Evolutionary conservation across 2,797 vertebrate species (phyloP), one percentile per base, ranked within the genome.

Genomic region (Silurus aristotelis): DNA sequence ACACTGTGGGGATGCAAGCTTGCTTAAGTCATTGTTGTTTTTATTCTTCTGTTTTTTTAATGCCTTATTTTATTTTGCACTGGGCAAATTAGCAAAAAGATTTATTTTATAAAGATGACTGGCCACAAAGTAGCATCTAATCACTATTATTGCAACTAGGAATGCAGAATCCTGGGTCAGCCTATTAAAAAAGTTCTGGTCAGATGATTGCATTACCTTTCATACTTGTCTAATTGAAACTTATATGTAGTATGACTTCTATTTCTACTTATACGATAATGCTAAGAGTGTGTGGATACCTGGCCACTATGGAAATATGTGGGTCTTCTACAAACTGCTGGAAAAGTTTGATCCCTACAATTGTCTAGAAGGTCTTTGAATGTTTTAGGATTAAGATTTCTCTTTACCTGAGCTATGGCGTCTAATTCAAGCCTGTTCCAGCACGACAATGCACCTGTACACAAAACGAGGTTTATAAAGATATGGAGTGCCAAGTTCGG

Each of bases 131-230:
- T 73, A 85, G 56, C 70, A 80, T 84, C 22, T 38, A 81, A 43
- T 83, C 56, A 46, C 22, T 46, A 79, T 31, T 48, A 75, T 55
- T 85, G n/a, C 67, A 77, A 72, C 43, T 66, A 52, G 61, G 61
- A 75, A 66, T 52, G 60, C 14, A 8, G 60, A 63, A 22, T 70
- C 60, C 71, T 71, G 25, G 55, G 82, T 80, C 63, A 38, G 3
- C 68, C 67, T 25, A 70, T 43, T 48, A 27, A 81, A 83, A 76
- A 19, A 46, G 56, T 78, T 80, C 68, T 80, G 86, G 80, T 78
- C 63, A 77, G 55, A 64, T 66, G 48, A 84, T 77, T 60, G 72
- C 68, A 84, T 84, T 76, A n/a, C 25, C 68, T 66, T 82, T 84
- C 38, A 8, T 82, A 71, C 71, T 38, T 55, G 70, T 67, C 58